These are phyloP conservation scores for Siderastrea siderea DNA, from an alignment of 92 coral and sea anemone genomes.

Conservation along the genomic window DNA sequence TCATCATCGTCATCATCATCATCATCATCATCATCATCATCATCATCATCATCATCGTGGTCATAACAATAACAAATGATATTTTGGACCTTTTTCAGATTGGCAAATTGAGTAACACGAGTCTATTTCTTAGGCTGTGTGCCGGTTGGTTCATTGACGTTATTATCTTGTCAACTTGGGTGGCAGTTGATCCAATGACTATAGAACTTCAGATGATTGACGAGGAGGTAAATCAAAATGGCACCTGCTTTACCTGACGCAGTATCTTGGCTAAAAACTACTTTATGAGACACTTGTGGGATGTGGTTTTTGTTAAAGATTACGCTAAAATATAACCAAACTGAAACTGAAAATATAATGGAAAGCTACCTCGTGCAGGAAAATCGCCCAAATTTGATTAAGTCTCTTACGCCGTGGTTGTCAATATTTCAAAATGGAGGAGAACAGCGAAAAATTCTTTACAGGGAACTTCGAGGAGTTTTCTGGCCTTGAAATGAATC, in stretches of 20 bases:
- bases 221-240: slow-evolving; percentile 32
- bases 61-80: not conserved
- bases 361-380: too few species aligned
- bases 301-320: too few species aligned
- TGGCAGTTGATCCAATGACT: slow-evolving; percentile 69
- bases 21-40: not conserved
- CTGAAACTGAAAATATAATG: too few species aligned
- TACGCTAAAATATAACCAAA: too few species aligned
- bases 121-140: slow-evolving; percentile 73
- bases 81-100: slow-evolving; percentile 31
- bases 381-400: too few species aligned
- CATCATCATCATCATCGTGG: not conserved
- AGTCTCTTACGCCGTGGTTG: not conserved
- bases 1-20: not conserved
- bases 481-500: too few species aligned
- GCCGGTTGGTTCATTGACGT: slow-evolving; percentile 72
- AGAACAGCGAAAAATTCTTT: not conserved
- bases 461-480: too few species aligned
- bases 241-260: too few species aligned
- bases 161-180: slow-evolving; percentile 74
- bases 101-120: slow-evolving; percentile 60
- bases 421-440: not conserved
- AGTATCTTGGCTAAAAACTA: too few species aligned
- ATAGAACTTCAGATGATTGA: slow-evolving; percentile 26
- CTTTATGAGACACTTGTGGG: too few species aligned